Evolutionary conservation across 2,888 invertebrate genomes (phyloP), one percentile per base, ranked within the genome.

Genomic region (Operophtera brumata): DNA sequence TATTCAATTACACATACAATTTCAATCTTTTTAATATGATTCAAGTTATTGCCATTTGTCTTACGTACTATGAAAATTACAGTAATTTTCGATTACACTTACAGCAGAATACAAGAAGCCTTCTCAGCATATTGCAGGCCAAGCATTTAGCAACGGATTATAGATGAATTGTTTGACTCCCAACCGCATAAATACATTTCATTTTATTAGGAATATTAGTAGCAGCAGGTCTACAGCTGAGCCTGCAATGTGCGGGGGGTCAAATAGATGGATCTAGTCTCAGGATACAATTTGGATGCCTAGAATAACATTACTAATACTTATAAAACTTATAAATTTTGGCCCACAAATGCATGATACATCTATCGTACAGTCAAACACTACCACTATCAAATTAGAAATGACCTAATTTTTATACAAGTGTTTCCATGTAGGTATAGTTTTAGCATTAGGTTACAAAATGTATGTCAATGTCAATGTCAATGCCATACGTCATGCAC

Each of bases 191-290:
- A 32, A 30, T 30, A 30, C 1, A 30, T 28, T 26, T 36, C 42
- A 42, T 13, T 28, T 28, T 28, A 0, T 0, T 12, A 32, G 10
- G 13, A 30, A 1, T 14, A 41, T 10, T 10, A 41, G 42, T 10
- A 41, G 42, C 35, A 35, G 20, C 8, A 47, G 35, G 20, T 4
- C 20, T 20, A 51, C 36, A 20, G 55, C 40, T 13, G 45, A 58
- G 47, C 54, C 50, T 58, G 62, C 49, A 60, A 49, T 43, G 46
- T 54, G 54, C 35, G 26, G 47, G 54, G 32, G 47, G 56, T 54
- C 37, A 13, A 30, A 36, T n/a, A 14, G 28, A 13, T 40, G 30
- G 9, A 30, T 30, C 4, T 20, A 20, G 20, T 20, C 20, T 20
- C 20, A 20, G 4, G 4, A 20, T 20, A 3, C 20, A 20, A 20